A percentile compares a stretch with the other conserved stretches of the same genome.
phyloP scores from a whole-genome alignment of 2,888 invertebrate genomes.

The Patella caerulea region DNA sequence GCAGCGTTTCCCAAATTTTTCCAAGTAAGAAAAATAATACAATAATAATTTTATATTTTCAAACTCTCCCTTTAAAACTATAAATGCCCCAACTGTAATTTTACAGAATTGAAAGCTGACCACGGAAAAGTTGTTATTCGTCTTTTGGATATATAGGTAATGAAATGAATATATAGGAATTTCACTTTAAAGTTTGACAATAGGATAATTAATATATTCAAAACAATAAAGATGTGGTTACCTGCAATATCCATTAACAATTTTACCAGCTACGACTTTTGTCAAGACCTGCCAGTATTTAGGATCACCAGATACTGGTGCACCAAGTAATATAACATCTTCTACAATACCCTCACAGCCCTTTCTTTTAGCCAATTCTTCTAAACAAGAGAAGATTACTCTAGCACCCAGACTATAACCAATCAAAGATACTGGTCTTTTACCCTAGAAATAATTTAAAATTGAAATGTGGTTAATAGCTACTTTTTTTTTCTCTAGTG shows the following conservation, averaged over 20 bases:
- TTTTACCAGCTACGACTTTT: slow-evolving; percentile 77
- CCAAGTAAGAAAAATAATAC: too few relatives aligned
- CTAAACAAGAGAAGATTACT: slow-evolving; percentile 79
- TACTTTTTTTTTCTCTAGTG: not conserved
- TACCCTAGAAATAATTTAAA: slow-evolving; percentile 71
- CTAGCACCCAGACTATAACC: slow-evolving; percentile 80
- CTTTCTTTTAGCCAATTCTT: slow-evolving; percentile 73
- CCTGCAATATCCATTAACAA: slow-evolving; percentile 80
- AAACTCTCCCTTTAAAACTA: too few relatives aligned
- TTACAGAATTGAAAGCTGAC: too few relatives aligned
- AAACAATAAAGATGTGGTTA: slow-evolving; percentile 44
- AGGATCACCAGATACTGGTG: slow-evolving; percentile 77
- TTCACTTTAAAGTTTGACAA: not conserved
- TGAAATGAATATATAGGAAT: too few relatives aligned
- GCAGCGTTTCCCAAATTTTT: too few relatives aligned
- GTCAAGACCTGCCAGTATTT: slow-evolving; percentile 75
- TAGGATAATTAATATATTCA: not conserved
- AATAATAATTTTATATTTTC: too few relatives aligned
- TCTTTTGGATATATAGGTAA: too few relatives aligned
- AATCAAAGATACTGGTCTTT: slow-evolving; percentile 78
- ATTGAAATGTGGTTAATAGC: not conserved
- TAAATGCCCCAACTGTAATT: too few relatives aligned
- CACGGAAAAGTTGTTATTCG: too few relatives aligned
- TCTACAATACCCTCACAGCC: slow-evolving; percentile 77
- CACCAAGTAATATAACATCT: slow-evolving; percentile 78